These are phyloP conservation scores for Bungarus multicinctus DNA, from an alignment of 2,113 vertebrate species.

Conservation along the genomic window DNA sequence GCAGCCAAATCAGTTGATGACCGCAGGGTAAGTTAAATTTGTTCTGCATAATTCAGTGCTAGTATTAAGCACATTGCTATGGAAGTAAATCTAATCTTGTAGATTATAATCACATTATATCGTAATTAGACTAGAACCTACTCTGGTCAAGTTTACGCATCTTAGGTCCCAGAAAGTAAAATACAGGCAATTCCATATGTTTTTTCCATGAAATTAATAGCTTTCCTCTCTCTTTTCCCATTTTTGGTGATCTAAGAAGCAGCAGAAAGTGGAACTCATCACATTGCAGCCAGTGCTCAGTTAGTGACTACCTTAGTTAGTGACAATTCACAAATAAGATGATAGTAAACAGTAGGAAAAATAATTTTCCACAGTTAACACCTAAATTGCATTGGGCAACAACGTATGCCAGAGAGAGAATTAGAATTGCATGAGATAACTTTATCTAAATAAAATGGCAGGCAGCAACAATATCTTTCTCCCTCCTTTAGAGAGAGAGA, in stretches of 20 bases:
- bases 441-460: neutral
- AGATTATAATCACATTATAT: neutral
- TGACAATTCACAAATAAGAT: neutral
- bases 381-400: neutral
- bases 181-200: neutral
- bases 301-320: neutral
- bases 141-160: neutral
- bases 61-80: neutral
- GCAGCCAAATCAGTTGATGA: conserved; percentile 96
- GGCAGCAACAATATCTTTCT: neutral
- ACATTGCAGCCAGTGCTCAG: neutral
- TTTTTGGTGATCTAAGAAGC: neutral
- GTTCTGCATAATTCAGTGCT: neutral
- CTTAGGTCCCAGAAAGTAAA: neutral
- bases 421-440: neutral
- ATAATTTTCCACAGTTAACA: neutral
- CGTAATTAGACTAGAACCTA: neutral
- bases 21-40: conserved; percentile 77
- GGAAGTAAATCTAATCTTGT: neutral
- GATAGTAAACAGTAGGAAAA: neutral
- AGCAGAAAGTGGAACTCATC: neutral
- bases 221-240: neutral
- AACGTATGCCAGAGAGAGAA: neutral
- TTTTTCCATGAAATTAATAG: neutral
- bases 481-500: too few relatives aligned